Evolutionary conservation across 2,113 vertebrate species (phyloP).

Genomic region (Capreolus pygargus): DNA sequence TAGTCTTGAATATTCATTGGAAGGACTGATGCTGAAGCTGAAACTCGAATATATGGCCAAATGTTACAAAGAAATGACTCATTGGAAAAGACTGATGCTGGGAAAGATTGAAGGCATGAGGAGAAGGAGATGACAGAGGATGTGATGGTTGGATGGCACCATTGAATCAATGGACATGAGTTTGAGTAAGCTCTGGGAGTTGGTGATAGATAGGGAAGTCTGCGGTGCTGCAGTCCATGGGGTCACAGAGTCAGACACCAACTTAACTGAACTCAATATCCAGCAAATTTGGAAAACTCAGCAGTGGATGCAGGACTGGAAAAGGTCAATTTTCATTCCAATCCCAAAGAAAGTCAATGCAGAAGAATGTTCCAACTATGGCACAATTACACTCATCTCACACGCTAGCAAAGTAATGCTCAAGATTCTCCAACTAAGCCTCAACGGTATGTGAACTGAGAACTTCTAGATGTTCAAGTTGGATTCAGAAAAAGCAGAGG

Average conservation of each 20-base stretch:
- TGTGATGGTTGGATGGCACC: background rate
- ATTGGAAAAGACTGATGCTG: background rate
- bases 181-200: background rate
- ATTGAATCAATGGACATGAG: background rate
- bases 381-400: background rate
- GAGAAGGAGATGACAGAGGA: background rate
- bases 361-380: background rate
- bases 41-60: background rate
- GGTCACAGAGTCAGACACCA: background rate
- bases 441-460: background rate
- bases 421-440: background rate
- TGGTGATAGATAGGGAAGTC: background rate
- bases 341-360: background rate
- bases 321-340: background rate
- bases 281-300: background rate
- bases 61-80: background rate
- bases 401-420: background rate
- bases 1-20: background rate
- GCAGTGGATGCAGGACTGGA: background rate
- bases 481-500: background rate
- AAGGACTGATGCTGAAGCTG: background rate
- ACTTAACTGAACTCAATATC: background rate
- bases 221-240: background rate
- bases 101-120: background rate
- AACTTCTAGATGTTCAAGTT: background rate